Percentiles rank a stretch among this genome's conserved stretches.
Conservation (phyloP, 1,140 invertebrate genomes). For the Zaprionus vittiger region DNA sequence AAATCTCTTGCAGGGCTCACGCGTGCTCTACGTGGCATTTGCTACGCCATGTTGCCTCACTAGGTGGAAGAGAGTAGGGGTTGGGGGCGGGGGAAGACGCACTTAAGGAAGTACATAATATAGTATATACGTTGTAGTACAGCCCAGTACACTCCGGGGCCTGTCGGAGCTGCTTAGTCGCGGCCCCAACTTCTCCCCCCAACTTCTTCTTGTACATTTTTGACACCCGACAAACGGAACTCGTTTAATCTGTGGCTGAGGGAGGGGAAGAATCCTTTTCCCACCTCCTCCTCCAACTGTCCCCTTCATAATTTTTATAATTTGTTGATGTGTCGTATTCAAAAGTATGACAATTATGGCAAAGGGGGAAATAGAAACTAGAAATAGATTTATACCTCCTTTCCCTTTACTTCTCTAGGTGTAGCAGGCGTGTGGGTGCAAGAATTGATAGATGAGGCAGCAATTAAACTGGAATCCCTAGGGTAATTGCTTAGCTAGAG, state of each 20-base stretch:
- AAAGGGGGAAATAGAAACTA: neutral
- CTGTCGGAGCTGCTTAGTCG: constrained; percentile 29
- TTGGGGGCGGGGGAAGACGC: constrained; percentile 1
- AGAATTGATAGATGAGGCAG: neutral
- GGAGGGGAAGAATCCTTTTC: constrained; percentile 51
- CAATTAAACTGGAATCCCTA: neutral
- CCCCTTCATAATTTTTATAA: constrained; percentile 46
- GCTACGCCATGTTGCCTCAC: constrained; percentile 10
- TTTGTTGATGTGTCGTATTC: constrained; percentile 44
- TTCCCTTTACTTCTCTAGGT: neutral
- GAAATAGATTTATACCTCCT: constrained; percentile 28
- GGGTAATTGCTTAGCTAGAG: neutral
- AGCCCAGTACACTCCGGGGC: neutral
- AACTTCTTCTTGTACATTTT: neutral
- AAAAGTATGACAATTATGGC: constrained; percentile 13
- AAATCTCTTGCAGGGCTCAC: constrained; percentile 58
- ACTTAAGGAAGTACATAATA: constrained; percentile 43
- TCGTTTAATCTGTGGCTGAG: constrained; percentile 45
- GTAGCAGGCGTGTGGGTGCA: neutral
- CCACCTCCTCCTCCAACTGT: neutral
- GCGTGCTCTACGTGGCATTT: constrained; percentile 79
- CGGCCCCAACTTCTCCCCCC: neutral
- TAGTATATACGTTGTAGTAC: neutral
- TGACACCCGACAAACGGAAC: constrained; percentile 26
- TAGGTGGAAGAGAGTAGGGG: neutral